phyloP scores from a whole-genome alignment of 1,140 invertebrate genomes.

The Manduca sexta region DNA sequence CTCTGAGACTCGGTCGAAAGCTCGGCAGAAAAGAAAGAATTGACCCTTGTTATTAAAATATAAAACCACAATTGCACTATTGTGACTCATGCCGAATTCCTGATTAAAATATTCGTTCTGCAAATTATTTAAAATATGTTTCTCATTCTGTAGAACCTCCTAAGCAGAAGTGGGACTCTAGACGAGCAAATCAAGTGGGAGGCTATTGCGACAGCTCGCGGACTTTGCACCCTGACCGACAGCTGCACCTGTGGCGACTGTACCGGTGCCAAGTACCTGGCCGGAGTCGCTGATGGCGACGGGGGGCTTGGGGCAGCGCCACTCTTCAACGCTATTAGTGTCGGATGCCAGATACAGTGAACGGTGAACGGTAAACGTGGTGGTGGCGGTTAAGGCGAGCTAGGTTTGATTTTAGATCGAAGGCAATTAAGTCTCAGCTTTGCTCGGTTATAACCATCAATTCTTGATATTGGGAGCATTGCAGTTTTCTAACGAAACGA shows the following conservation, averaged over 20 bases:
- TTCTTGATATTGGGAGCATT: no score
- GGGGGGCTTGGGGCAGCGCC: slow-evolving; percentile 49
- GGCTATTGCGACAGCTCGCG: slow-evolving; percentile 53
- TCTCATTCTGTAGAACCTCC: slow-evolving; percentile 38
- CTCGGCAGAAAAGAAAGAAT: no score
- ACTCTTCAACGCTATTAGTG: slow-evolving; percentile 43
- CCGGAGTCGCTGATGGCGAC: slow-evolving; percentile 48
- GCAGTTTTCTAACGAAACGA: no score
- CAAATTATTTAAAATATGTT: background rate
- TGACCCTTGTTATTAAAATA: no score
- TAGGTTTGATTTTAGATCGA: no score
- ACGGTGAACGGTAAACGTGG: background rate
- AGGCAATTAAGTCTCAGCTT: no score
- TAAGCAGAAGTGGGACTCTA: slow-evolving; percentile 39
- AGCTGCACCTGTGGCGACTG: slow-evolving; percentile 55
- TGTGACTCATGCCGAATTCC: no score
- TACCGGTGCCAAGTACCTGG: slow-evolving; percentile 40
- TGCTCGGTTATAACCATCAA: no score
- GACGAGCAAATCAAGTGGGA: slow-evolving; percentile 64
- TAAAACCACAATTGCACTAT: no score
- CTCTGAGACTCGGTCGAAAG: no score
- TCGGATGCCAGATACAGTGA: slow-evolving; percentile 49
- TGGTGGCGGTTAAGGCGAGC: no score
- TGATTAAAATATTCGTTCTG: no score
- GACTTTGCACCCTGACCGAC: slow-evolving; percentile 55